Percentiles rank a stretch among this genome's conserved stretches.
Evolutionary conservation across 1,140 invertebrate species (phyloP).

Genomic region (Lordiphosa collinella): DNA sequence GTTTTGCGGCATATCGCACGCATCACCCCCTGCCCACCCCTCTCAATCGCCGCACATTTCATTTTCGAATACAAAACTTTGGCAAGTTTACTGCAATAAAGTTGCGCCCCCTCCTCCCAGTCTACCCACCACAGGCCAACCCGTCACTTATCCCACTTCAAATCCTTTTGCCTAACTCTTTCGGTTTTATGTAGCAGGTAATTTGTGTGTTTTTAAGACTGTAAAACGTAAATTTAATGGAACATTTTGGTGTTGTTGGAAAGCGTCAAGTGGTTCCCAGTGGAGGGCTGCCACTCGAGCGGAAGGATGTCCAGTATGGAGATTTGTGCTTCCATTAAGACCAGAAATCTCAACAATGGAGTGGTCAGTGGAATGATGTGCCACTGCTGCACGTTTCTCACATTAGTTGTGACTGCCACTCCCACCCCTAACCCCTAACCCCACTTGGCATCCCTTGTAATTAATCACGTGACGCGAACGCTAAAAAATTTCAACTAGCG

Average conservation of each 20-base stretch:
- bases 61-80: slow-evolving; percentile 72
- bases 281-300: no score
- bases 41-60: slow-evolving; percentile 47
- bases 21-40: neutral
- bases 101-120: slow-evolving; percentile 29
- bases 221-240: slow-evolving; percentile 69
- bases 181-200: slow-evolving; percentile 63
- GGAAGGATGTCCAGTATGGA: no score
- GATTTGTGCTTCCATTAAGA: no score
- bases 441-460: slow-evolving; percentile 9
- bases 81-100: slow-evolving; percentile 67
- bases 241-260: no score
- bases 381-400: slow-evolving; percentile 33
- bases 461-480: slow-evolving; percentile 47
- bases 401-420: slow-evolving; percentile 23
- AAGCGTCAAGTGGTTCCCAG: no score
- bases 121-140: neutral
- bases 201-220: slow-evolving; percentile 70
- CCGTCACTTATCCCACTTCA: slow-evolving; percentile 20
- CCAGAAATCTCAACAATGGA: slow-evolving; percentile 9
- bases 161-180: slow-evolving; percentile 29
- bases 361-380: slow-evolving; percentile 5
- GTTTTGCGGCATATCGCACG: slow-evolving; percentile 61
- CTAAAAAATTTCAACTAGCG: slow-evolving; percentile 42
- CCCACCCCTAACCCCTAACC: slow-evolving; percentile 1